Evolutionary conservation across 2,888 invertebrate species (phyloP).

Genomic region (Apeira syringaria): DNA sequence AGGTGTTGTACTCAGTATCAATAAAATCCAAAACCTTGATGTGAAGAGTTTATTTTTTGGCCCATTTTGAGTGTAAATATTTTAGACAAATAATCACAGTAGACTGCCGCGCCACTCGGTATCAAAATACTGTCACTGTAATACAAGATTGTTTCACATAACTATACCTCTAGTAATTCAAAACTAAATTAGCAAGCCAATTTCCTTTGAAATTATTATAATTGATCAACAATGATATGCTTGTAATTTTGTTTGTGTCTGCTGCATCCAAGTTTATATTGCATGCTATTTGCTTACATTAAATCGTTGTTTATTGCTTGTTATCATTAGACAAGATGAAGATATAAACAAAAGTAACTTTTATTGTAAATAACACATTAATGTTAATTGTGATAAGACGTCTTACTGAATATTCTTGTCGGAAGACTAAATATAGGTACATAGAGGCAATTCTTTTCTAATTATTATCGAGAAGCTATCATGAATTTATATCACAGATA

Average conservation of each 20-base stretch:
- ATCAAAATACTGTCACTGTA: conserved; percentile 35
- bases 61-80: conserved; percentile 63
- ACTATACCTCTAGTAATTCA: conserved; percentile 30
- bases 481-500: conserved; percentile 58
- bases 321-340: conserved; percentile 11
- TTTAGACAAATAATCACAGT: conserved; percentile 51
- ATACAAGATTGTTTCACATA: conserved; percentile 12
- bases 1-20: too few relatives aligned
- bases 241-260: conserved; percentile 11
- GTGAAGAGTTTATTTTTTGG: conserved; percentile 82
- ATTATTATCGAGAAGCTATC: conserved; percentile 41
- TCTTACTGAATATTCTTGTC: conserved; percentile 25
- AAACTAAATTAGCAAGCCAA: conserved; percentile 38
- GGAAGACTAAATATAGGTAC: conserved; percentile 35
- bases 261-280: conserved; percentile 6
- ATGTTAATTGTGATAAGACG: conserved; percentile 14
- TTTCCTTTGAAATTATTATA: conserved; percentile 41
- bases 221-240: conserved; percentile 33
- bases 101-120: conserved; percentile 14
- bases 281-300: conserved; percentile 4
- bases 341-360: conserved; percentile 12
- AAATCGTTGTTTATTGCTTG: conserved; percentile 11
- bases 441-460: conserved; percentile 23
- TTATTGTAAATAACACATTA: conserved; percentile 20
- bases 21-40: conserved; percentile 42